Percentiles rank a stretch among this genome's conserved stretches.
These are phyloP conservation scores for Pleuronectes platessa DNA, from an alignment of 2,113 vertebrate genomes.

Conservation along the genomic window DNA sequence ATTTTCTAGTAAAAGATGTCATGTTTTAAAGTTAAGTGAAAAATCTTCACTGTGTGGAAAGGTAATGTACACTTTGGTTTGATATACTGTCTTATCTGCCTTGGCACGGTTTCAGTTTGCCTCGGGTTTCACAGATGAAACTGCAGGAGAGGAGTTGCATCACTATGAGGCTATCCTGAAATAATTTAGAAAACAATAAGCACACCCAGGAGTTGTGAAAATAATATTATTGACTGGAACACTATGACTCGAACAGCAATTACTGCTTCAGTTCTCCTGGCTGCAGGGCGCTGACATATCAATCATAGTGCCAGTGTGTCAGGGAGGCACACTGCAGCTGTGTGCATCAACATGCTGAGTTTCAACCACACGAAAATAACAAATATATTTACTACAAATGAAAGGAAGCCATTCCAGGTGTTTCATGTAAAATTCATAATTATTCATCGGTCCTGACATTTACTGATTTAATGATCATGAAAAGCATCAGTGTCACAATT, in stretches of 20 bases:
- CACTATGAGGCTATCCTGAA: not conserved
- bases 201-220: slow-evolving; percentile 17
- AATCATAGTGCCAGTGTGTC: slow-evolving; percentile 4
- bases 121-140: not conserved
- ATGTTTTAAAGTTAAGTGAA: no score
- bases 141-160: slow-evolving; percentile 7
- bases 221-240: slow-evolving; percentile 36
- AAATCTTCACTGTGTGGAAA: no score
- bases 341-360: no score
- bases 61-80: not conserved
- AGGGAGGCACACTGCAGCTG: slow-evolving; percentile 6
- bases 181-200: slow-evolving; percentile 24
- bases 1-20: no score
- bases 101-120: not conserved
- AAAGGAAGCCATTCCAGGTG: no score
- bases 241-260: slow-evolving; percentile 10
- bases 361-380: no score
- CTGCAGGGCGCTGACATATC: slow-evolving; percentile 16
- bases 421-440: not conserved
- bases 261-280: slow-evolving; percentile 16
- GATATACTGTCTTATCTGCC: not conserved
- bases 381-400: no score
- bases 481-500: not conserved
- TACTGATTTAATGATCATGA: not conserved
- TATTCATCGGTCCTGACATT: no score